Base-by-base conservation (phyloP, 2,797 vertebrate genomes). In the Acipenser ruthenus region DNA sequence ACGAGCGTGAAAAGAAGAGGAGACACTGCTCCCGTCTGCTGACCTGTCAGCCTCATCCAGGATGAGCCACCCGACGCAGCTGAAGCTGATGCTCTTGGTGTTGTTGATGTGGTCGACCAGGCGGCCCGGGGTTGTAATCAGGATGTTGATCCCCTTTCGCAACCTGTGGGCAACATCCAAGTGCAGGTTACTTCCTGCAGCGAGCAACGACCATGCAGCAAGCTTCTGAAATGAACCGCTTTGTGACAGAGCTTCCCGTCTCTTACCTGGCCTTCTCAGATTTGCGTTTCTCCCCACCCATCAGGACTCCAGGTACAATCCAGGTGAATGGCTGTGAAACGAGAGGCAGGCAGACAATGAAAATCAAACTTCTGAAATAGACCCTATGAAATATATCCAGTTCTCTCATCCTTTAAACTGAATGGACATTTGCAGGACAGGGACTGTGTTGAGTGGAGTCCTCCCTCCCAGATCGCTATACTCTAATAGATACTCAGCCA, bases 211-310 rank as follows among this genome's bases (percentile, higher is more conserved):
- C 8, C n/a, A 65, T 18, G n/a, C 62, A 53, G 64, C 10, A 12
- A 6, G 64, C 50, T 23, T 49, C 50, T 37, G 23, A 3, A 37
- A 37, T 2, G 23, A 37, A 23, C 23, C 2, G 3, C 23, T 4
- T 37, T 37, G 23, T 37, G 23, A 37, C 13, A 47, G 50, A 10
- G 37, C 12, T 18, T 11, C 12, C 49, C 12, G 13, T 49, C 65
- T 72, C 82, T 62, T 77, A 96, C 96, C 96, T 94, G 86, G 96
- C 95, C 75, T 99, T 99, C 82, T 99, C 96, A 0, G 95, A 90
- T 73, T 98, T 99, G 74, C 86, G 94, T 86, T 96, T 99, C 81
- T 98, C 96, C 83, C 96, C 96, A 51, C 96, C 96, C 94, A 97
- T 99, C 63, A 99, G 77, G n/a, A 97, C 90, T 50, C 96, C 96